These are phyloP conservation scores for Cosmopolites sordidus DNA, from an alignment of 2,888 invertebrate species.

Conservation along the genomic window DNA sequence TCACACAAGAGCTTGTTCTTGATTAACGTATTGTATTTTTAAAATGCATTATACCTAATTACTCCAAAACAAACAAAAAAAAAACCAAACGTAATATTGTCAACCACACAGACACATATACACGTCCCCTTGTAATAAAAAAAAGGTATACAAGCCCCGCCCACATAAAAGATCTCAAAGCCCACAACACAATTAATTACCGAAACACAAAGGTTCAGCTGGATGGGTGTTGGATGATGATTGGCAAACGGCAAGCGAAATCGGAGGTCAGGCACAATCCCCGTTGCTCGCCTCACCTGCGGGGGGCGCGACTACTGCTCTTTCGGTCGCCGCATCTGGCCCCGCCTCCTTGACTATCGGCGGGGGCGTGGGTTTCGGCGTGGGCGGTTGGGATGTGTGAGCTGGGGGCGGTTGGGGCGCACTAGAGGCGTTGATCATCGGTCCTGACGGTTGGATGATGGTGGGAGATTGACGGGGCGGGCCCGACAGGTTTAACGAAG, in stretches of 20 bases:
- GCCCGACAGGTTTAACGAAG: slow-evolving; percentile 18
- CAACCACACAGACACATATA: too few species aligned
- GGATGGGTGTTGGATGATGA: slow-evolving; percentile 29
- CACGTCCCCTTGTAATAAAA: too few species aligned
- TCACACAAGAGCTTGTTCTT: too few species aligned
- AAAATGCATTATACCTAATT: too few species aligned
- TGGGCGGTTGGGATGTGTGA: slow-evolving; percentile 39
- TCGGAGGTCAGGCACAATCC: slow-evolving; percentile 47
- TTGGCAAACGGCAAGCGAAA: slow-evolving; percentile 44
- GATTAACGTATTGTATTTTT: too few species aligned
- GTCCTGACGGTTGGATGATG: slow-evolving; percentile 25
- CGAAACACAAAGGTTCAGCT: slow-evolving; percentile 44
- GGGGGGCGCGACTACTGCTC: slow-evolving; percentile 10
- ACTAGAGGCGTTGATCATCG: slow-evolving; percentile 18
- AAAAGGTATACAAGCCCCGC: too few species aligned
- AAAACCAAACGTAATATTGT: too few species aligned
- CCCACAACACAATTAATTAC: slow-evolving; percentile 42
- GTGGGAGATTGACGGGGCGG: slow-evolving; percentile 22
- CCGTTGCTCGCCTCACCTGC: slow-evolving; percentile 47
- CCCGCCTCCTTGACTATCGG: slow-evolving; percentile 22
- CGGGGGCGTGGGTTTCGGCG: slow-evolving; percentile 29
- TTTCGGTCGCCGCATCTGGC: slow-evolving; percentile 3
- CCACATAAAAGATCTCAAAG: too few species aligned
- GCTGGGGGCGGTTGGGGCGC: slow-evolving; percentile 19
- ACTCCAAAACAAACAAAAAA: too few species aligned